Conservation (phyloP, 2,888 invertebrate species). For the Dolichomitus sp. region DNA sequence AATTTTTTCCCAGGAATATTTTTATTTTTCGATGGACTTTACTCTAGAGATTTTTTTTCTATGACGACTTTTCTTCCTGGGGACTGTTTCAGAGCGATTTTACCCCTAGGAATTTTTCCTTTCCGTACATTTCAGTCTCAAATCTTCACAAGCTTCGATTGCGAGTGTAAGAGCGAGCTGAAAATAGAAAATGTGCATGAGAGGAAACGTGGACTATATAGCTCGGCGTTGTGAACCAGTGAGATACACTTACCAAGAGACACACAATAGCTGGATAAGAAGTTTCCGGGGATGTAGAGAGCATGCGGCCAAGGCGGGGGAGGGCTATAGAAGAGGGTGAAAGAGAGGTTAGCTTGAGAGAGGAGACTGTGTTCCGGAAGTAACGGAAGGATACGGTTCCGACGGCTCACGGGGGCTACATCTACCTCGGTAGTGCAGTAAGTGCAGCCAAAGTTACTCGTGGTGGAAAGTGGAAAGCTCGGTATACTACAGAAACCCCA, state of each 20-base stretch:
- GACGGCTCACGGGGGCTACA: constrained; percentile 59
- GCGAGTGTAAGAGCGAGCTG: not conserved
- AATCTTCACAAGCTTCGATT: not conserved
- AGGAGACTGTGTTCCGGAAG: constrained; percentile 61
- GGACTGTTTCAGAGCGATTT: too few species aligned
- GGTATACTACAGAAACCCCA: constrained; percentile 50
- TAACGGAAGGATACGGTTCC: constrained; percentile 69
- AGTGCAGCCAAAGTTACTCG: constrained; percentile 63
- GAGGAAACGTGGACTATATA: constrained; percentile 1
- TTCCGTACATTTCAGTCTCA: not conserved
- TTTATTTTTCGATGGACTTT: too few species aligned
- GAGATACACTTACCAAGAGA: constrained; percentile 58
- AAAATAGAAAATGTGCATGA: not conserved
- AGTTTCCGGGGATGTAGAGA: constrained; percentile 53
- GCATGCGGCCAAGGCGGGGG: constrained; percentile 28
- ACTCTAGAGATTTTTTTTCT: too few species aligned
- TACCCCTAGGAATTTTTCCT: not conserved
- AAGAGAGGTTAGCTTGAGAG: not conserved
- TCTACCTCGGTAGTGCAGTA: not conserved
- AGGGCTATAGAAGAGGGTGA: not conserved
- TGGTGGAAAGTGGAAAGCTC: constrained; percentile 65
- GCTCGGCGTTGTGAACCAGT: constrained; percentile 48
- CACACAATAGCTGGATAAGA: constrained; percentile 62
- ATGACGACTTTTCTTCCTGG: too few species aligned
- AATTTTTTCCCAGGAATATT: too few species aligned